These are phyloP conservation scores for Mastomys coucha DNA, from an alignment of 2,113 vertebrate species.

Conservation along the genomic window DNA sequence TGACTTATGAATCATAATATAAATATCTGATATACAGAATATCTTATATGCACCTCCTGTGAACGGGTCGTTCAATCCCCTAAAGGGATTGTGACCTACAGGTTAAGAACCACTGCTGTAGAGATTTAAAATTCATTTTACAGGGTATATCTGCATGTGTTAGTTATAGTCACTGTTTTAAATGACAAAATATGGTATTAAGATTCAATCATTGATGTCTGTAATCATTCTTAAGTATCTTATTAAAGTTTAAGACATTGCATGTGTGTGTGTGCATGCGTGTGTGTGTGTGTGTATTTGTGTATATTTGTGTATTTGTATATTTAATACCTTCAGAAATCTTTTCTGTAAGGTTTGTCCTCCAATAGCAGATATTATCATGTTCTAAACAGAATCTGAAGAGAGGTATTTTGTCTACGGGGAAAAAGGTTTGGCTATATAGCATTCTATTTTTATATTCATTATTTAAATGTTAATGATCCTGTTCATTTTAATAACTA, in stretches of 20 bases:
- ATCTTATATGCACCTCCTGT: background rate
- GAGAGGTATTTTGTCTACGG: slow-evolving; percentile 12
- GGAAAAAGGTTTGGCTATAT: slow-evolving; percentile 26
- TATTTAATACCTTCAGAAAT: background rate
- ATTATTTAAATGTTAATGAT: slow-evolving; percentile 50
- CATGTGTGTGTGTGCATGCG: no score
- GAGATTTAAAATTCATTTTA: slow-evolving; percentile 55
- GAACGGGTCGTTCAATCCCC: background rate
- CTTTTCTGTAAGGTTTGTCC: slow-evolving; percentile 8
- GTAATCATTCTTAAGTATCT: slow-evolving; percentile 22
- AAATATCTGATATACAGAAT: background rate
- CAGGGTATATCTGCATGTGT: background rate
- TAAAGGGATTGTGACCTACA: background rate
- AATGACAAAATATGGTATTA: background rate
- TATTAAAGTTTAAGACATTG: slow-evolving; percentile 35
- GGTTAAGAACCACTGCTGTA: background rate
- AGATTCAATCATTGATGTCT: slow-evolving; percentile 11
- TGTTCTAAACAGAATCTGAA: slow-evolving; percentile 21
- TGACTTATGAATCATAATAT: background rate
- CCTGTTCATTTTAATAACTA: slow-evolving; percentile 53
- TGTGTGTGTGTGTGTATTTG: no score
- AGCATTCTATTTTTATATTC: slow-evolving; percentile 26
- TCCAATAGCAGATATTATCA: background rate
- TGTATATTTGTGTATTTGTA: no score
- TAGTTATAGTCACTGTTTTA: background rate